phyloP scores from a whole-genome alignment of 2,888 invertebrate genomes.

The Acanthosepion esculentum region DNA sequence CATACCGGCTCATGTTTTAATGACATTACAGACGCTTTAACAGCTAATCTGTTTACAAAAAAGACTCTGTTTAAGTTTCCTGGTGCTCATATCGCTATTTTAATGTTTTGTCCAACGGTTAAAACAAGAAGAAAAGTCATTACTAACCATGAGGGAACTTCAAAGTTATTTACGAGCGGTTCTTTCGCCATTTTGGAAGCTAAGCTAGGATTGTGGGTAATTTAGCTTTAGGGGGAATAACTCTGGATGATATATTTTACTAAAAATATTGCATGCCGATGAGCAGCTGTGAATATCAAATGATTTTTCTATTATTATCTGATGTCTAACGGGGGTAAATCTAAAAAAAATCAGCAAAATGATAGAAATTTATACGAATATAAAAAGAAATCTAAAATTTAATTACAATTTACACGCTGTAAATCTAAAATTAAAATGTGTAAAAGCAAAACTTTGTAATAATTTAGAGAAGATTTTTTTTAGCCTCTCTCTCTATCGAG shows the following conservation, averaged over 20 bases:
- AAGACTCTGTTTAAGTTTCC: background rate
- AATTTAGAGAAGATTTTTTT: too few species aligned
- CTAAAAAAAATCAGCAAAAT: too few species aligned
- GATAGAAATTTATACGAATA: too few species aligned
- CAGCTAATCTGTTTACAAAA: background rate
- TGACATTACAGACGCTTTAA: background rate
- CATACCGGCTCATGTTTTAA: background rate
- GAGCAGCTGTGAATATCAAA: too few species aligned
- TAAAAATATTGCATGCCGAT: too few species aligned
- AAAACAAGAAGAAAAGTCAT: slow-evolving; percentile 33
- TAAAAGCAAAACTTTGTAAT: too few species aligned
- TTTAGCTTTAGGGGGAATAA: background rate
- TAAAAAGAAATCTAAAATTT: too few species aligned
- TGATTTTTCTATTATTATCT: too few species aligned
- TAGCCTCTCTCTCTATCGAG: too few species aligned
- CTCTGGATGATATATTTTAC: background rate
- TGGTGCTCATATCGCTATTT: background rate
- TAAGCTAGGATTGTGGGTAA: slow-evolving; percentile 49
- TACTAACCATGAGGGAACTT: slow-evolving; percentile 90
- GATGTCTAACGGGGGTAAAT: too few species aligned
- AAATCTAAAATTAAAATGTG: too few species aligned
- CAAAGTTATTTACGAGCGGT: slow-evolving; percentile 80
- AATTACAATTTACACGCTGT: too few species aligned
- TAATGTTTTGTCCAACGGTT: background rate
- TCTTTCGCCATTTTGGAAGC: slow-evolving; percentile 51